Conservation (phyloP, 2,797 vertebrate genomes). For the Xiphorhynchus erythropygius region DNA sequence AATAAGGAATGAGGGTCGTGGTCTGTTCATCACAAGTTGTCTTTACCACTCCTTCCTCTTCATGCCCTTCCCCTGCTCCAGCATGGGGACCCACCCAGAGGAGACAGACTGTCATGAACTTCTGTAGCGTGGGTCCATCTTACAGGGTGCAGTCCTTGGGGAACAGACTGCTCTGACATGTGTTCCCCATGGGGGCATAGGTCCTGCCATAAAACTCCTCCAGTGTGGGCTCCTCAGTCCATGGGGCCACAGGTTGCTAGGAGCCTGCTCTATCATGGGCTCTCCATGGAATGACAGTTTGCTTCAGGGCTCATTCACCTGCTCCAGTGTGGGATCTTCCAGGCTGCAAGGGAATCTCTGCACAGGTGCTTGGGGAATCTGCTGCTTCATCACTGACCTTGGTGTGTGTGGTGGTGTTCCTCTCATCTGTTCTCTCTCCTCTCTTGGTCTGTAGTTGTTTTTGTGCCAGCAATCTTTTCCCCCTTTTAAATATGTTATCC, state of each 20-base stretch:
- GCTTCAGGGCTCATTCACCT: not conserved
- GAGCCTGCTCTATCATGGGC: not conserved
- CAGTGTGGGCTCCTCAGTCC: rapidly evolving
- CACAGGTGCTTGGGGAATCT: rapidly evolving
- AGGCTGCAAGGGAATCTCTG: not conserved
- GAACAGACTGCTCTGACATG: not conserved
- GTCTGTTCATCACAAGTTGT: not conserved
- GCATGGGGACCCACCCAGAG: rapidly evolving
- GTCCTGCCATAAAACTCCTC: not conserved
- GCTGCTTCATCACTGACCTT: not conserved
- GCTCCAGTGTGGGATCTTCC: rapidly evolving
- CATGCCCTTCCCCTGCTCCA: rapidly evolving
- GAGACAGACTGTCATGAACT: not conserved
- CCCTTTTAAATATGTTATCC: rapidly evolving
- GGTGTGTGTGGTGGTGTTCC: not conserved
- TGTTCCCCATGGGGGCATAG: rapidly evolving
- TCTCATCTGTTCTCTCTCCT: not conserved
- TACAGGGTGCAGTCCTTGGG: not conserved
- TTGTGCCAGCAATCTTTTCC: not conserved
- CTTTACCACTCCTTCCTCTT: not conserved
- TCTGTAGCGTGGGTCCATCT: not conserved
- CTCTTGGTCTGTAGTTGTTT: not conserved
- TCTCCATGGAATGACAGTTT: not conserved
- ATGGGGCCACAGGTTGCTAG: not conserved
- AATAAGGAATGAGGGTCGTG: rapidly evolving